Conservation (phyloP, 2,113 vertebrate genomes). For the Aspidoscelis tigris region DNA sequence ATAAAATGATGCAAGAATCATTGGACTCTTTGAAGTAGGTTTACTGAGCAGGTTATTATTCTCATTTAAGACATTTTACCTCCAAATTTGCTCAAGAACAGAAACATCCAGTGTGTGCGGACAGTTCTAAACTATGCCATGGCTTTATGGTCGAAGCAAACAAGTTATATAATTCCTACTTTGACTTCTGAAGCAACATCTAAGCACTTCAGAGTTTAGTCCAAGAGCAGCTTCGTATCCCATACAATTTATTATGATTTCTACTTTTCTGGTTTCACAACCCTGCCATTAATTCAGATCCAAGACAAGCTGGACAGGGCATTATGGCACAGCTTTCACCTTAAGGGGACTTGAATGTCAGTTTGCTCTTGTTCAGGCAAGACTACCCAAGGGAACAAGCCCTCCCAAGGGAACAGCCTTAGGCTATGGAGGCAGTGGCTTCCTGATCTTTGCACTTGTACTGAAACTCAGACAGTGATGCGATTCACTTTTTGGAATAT, state of each 20-base stretch:
- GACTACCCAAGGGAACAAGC: not conserved
- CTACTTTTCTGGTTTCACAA: not conserved
- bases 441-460: not conserved
- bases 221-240: not conserved
- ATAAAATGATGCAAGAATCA: not conserved
- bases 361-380: not conserved
- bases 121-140: too few relatives aligned
- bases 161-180: not conserved
- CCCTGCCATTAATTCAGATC: not conserved
- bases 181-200: not conserved
- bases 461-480: not conserved
- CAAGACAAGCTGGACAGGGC: not conserved
- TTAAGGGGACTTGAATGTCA: not conserved
- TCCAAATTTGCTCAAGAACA: too few relatives aligned
- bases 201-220: not conserved
- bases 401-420: not conserved
- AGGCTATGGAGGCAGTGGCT: not conserved
- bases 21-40: not conserved
- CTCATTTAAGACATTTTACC: constrained; percentile 23
- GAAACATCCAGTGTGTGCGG: too few relatives aligned
- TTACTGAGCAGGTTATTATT: not conserved
- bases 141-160: not conserved
- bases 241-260: not conserved
- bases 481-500: too few relatives aligned
- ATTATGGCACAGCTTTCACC: not conserved